Conservation (phyloP, 2,888 invertebrate genomes). For the Pammene aurita region DNA sequence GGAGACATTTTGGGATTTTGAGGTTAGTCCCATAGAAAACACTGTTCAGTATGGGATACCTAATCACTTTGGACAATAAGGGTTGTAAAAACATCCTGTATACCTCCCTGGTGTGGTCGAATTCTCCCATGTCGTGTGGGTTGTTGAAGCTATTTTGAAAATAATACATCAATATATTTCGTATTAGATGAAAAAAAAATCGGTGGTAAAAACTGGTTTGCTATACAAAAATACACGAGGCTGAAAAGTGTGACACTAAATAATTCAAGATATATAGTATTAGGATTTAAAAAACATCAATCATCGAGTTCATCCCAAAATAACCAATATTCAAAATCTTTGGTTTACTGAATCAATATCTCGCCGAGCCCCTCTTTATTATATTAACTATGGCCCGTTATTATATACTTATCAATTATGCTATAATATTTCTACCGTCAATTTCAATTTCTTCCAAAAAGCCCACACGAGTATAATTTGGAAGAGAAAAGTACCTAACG, state of each 20-base stretch:
- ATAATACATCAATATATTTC: neutral
- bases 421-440: slow-evolving; percentile 16
- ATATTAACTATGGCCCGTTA: slow-evolving; percentile 32
- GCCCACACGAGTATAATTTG: neutral
- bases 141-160: too few species aligned
- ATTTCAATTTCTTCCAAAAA: slow-evolving; percentile 21
- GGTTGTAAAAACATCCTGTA: too few species aligned
- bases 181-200: too few species aligned
- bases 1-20: too few species aligned
- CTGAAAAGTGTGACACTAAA: neutral
- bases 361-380: slow-evolving; percentile 52
- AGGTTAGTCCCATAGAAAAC: too few species aligned
- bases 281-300: slow-evolving; percentile 1
- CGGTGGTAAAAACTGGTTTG: neutral
- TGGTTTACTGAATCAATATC: slow-evolving; percentile 60
- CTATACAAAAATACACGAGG: neutral
- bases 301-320: slow-evolving; percentile 12
- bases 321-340: slow-evolving; percentile 59
- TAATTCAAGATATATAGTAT: slow-evolving; percentile 1
- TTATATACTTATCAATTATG: slow-evolving; percentile 31
- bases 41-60: too few species aligned
- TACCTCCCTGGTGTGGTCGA: too few species aligned
- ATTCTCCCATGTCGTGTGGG: too few species aligned
- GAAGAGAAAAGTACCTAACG: too few species aligned
- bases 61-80: too few species aligned